Conservation (phyloP, 1,140 invertebrate species). For the Drosophila ananassae region DNA sequence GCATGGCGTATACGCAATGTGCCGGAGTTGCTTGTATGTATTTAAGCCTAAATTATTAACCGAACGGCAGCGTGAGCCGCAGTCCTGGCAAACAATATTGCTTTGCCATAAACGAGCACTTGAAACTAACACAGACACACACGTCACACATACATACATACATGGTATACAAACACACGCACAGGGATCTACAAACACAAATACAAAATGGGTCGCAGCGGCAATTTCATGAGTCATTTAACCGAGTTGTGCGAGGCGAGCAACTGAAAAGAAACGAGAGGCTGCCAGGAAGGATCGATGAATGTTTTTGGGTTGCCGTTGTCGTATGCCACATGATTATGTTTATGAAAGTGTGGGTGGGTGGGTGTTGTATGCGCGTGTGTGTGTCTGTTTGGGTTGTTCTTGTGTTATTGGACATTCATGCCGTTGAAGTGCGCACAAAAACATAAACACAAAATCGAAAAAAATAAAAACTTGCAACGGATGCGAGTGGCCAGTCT, state of each 20-base stretch:
- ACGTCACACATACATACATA: neutral
- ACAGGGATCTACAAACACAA: conserved; percentile 2
- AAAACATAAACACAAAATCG: conserved; percentile 79
- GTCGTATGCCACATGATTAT: conserved; percentile 71
- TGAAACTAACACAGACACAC: conserved; percentile 66
- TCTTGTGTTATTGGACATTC: conserved; percentile 57
- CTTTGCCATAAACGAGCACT: conserved; percentile 79
- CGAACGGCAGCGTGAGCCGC: conserved; percentile 54
- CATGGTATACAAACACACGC: conserved; percentile 39
- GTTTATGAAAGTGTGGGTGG: conserved; percentile 54
- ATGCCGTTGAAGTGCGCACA: conserved; percentile 68
- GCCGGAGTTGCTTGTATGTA: conserved; percentile 64
- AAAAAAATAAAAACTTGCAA: conserved; percentile 74
- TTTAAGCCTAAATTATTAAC: conserved; percentile 82
- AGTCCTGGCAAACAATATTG: conserved; percentile 68
- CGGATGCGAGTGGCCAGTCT: conserved; percentile 51
- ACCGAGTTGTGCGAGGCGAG: conserved; percentile 62
- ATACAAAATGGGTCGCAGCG: conserved; percentile 70
- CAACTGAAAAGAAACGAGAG: conserved; percentile 49
- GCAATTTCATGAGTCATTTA: conserved; percentile 83
- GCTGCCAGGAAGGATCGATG: conserved; percentile 52
- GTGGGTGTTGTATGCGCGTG: conserved; percentile 6
- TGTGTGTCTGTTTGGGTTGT: conserved; percentile 3
- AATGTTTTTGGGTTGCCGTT: conserved; percentile 39
- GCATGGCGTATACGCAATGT: conserved; percentile 69